Evolutionary conservation across 2,888 invertebrate species (phyloP).

Genomic region (Sussaba pulchella): DNA sequence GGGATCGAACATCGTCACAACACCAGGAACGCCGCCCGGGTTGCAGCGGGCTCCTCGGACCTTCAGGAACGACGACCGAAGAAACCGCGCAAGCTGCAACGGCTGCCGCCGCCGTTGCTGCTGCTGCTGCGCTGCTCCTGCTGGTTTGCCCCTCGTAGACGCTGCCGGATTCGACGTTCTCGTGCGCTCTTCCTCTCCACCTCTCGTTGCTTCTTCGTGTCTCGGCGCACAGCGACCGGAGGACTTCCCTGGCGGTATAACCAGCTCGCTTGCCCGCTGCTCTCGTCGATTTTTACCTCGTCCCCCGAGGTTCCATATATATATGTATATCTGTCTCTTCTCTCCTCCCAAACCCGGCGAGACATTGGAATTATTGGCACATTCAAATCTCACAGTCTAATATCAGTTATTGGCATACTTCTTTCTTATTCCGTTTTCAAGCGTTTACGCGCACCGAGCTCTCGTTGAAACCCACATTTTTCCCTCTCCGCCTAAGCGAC

Average conservation of each 20-base stretch:
- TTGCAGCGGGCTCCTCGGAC: slow-evolving; percentile 24
- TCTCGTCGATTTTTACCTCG: slow-evolving; percentile 61
- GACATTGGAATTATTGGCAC: slow-evolving; percentile 31
- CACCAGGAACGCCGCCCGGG: slow-evolving; percentile 34
- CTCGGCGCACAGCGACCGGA: slow-evolving; percentile 40
- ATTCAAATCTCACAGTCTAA: background rate
- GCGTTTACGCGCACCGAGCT: background rate
- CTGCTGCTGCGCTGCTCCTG: slow-evolving; percentile 24
- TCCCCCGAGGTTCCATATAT: slow-evolving; percentile 21
- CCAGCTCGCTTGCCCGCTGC: slow-evolving; percentile 40
- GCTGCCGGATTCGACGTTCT: slow-evolving; percentile 46
- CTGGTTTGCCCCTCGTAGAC: slow-evolving; percentile 45
- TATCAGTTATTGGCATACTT: slow-evolving; percentile 12
- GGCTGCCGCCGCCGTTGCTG: slow-evolving; percentile 26
- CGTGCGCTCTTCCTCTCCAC: slow-evolving; percentile 8
- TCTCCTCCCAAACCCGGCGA: slow-evolving; percentile 1
- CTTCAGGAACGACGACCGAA: slow-evolving; percentile 21
- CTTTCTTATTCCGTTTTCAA: background rate
- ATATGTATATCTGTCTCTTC: slow-evolving; percentile 55
- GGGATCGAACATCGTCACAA: slow-evolving; percentile 66
- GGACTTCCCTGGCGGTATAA: slow-evolving; percentile 53
- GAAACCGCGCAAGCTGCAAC: slow-evolving; percentile 25
- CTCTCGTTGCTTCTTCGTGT: slow-evolving; percentile 35
- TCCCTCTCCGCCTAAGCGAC: slow-evolving; percentile 6
- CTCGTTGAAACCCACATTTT: background rate